Evolutionary conservation across 2,797 vertebrate species (phyloP), one percentile per base, ranked within the genome.

Genomic region (Urosaurus nigricauda): DNA sequence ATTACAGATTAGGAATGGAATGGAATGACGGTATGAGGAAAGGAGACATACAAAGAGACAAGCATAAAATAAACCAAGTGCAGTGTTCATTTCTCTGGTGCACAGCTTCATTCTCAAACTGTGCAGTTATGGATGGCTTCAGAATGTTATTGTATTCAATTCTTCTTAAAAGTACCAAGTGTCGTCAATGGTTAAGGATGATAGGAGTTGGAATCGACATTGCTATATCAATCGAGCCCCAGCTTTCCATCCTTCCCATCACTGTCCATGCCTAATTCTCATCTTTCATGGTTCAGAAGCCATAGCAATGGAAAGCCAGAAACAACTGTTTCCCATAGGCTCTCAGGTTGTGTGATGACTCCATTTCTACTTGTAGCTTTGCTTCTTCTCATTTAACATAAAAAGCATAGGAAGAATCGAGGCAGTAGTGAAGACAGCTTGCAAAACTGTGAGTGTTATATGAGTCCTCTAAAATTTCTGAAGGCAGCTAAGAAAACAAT

Each of bases 401-500:
- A 65, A 86, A 78, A 29, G 21, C 56, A 2, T 32, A 56, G 60
- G 6, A 56, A 35, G 4, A 26, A 53, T n/a, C 26, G 11, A 40
- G 68, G 37, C 32, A 56, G 29, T 21, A 71, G 32, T 29, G 65
- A 90, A 87, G 43, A 51, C 51, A 14, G 16, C n/a, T 51, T 60
- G 40, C 32, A 75, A 51, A 43, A 40, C 8, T 35, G 56, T 5
- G 3, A 4, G 17, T 40, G 16, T 84, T 60, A 47, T 53, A 71
- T 26, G 53, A 71, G 17, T 21, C 21, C 40, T 53, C 32, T 87
- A 73, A 79, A 51, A 58, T 53, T 83, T 63, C 81, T 84, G 81
- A 84, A 79, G 65, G 60, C 65, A 70, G 35, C 53, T 53, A 37
- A 35, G 75, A 65, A 84, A 90, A 90, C 63, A 74, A 40, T 79